phyloP scores from a whole-genome alignment of 2,888 invertebrate genomes.

The Apocheima hispidaria region DNA sequence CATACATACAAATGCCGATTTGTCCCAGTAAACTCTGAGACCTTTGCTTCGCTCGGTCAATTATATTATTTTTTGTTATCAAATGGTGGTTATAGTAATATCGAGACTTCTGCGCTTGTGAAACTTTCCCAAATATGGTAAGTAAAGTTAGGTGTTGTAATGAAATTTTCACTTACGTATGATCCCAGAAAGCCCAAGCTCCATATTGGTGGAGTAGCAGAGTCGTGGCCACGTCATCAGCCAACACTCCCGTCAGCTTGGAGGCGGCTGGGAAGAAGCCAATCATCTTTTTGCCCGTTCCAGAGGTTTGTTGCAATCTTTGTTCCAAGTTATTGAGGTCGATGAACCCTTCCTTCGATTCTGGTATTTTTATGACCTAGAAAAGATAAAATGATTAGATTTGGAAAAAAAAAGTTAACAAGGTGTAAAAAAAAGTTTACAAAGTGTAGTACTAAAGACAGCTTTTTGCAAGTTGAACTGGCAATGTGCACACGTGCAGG shows the following conservation, averaged over 20 bases:
- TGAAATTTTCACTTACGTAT: slow-evolving; percentile 82
- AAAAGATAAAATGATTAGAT: slow-evolving; percentile 45
- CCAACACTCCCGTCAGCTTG: slow-evolving; percentile 94
- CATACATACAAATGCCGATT: too few species aligned
- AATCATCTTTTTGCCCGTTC: slow-evolving; percentile 89
- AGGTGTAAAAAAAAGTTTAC: too few species aligned
- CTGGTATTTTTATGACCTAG: slow-evolving; percentile 92
- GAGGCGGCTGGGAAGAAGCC: slow-evolving; percentile 95
- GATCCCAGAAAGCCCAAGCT: slow-evolving; percentile 96
- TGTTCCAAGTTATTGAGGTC: slow-evolving; percentile 92
- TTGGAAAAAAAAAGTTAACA: neutral
- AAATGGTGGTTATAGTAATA: too few species aligned
- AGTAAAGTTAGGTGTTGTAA: too few species aligned
- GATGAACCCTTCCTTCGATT: slow-evolving; percentile 92
- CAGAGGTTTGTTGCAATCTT: slow-evolving; percentile 88
- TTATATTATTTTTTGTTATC: too few species aligned
- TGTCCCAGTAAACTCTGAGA: too few species aligned
- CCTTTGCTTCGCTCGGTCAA: too few species aligned
- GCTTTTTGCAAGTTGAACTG: too few species aligned
- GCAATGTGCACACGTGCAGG: too few species aligned
- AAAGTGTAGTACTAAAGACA: too few species aligned
- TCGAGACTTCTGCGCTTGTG: too few species aligned
- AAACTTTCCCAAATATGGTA: too few species aligned
- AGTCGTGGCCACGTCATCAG: slow-evolving; percentile 93
- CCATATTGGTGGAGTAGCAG: slow-evolving; percentile 92